A percentile compares a stretch with the other conserved stretches of the same genome.
These are phyloP conservation scores for Drosophila ohnishii DNA, from an alignment of 1,140 invertebrate genomes.

Conservation along the genomic window DNA sequence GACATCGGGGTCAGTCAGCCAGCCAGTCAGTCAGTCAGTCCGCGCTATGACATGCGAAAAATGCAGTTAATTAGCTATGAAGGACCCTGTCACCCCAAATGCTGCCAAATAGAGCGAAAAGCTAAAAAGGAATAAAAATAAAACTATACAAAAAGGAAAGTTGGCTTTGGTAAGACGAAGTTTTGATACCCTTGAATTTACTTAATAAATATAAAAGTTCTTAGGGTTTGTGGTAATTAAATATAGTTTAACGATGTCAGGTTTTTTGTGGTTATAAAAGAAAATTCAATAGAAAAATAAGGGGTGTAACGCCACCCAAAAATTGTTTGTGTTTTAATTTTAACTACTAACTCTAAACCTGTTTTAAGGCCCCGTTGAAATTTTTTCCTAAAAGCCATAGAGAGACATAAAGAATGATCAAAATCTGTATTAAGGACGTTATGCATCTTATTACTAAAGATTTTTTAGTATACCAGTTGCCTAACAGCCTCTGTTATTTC, in stretches of 20 bases:
- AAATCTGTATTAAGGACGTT: no score
- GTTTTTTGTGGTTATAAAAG: background rate
- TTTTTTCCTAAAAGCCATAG: no score
- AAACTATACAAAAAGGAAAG: background rate
- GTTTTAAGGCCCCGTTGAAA: no score
- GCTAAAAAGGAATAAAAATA: conserved; percentile 11
- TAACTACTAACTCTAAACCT: no score
- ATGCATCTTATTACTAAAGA: background rate
- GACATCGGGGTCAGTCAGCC: conserved; percentile 36
- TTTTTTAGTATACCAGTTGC: background rate
- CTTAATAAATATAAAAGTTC: background rate
- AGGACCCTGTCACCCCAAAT: conserved; percentile 40
- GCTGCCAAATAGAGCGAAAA: conserved; percentile 46
- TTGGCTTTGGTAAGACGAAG: background rate
- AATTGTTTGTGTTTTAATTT: no score
- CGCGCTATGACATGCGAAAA: conserved; percentile 64
- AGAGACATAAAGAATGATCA: no score
- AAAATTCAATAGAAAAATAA: no score
- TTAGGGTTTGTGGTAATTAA: background rate
- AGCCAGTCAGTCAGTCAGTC: conserved; percentile 15
- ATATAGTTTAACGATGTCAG: background rate
- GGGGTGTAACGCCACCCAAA: no score
- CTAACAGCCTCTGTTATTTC: no score
- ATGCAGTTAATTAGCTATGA: conserved; percentile 76
- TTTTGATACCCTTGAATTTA: background rate